These are phyloP conservation scores for Cephalopterus ornatus DNA, from an alignment of 2,113 vertebrate species.

Conservation along the genomic window DNA sequence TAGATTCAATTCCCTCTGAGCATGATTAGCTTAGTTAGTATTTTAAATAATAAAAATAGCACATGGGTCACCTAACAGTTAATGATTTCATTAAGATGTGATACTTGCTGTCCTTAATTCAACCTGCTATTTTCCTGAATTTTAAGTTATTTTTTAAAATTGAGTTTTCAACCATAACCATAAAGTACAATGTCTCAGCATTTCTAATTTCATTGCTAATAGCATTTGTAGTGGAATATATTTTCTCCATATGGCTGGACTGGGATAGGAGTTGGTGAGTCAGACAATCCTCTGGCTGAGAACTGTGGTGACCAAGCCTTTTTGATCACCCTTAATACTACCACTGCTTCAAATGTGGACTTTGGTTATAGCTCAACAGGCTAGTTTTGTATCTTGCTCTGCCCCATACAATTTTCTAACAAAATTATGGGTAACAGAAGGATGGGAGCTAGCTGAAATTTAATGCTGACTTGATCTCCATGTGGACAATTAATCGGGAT, in stretches of 20 bases:
- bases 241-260: background rate
- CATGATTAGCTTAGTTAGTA: slow-evolving; percentile 20
- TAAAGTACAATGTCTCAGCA: background rate
- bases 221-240: background rate
- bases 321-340: background rate
- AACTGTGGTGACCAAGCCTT: background rate
- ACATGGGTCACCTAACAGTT: background rate
- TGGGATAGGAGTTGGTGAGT: background rate
- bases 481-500: background rate
- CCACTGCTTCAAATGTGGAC: background rate
- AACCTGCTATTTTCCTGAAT: background rate
- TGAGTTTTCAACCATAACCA: background rate
- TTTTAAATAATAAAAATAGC: slow-evolving; percentile 33
- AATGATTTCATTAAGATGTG: slow-evolving; percentile 1
- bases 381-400: background rate
- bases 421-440: background rate
- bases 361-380: background rate
- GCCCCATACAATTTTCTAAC: background rate
- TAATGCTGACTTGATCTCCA: background rate
- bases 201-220: background rate
- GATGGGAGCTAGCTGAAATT: background rate
- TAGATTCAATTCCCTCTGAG: background rate
- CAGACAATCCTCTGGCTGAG: background rate
- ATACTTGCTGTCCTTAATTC: background rate
- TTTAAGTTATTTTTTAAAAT: background rate